These are phyloP conservation scores for Bothrops jararaca DNA, from an alignment of 2,113 vertebrate species.

Conservation along the genomic window DNA sequence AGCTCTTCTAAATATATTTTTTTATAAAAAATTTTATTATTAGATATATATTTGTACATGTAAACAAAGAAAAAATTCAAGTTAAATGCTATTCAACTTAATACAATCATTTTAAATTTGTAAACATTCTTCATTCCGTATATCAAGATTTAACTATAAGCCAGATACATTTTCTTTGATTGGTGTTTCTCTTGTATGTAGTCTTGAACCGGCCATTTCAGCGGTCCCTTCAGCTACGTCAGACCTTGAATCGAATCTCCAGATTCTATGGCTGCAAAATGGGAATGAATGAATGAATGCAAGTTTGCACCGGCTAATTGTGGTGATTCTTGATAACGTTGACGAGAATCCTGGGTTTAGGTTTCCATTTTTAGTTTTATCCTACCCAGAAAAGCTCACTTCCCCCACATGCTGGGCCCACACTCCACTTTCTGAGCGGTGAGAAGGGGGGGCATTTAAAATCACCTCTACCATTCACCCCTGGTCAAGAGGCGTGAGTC, in stretches of 20 bases:
- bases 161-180: too few species aligned
- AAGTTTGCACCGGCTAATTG: neutral
- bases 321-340: neutral
- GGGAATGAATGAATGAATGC: neutral
- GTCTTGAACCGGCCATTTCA: neutral
- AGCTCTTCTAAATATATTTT: too few species aligned
- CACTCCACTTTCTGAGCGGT: neutral
- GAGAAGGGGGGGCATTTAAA: neutral
- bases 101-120: too few species aligned
- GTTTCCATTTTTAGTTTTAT: neutral
- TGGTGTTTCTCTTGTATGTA: too few species aligned
- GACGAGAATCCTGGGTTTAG: neutral
- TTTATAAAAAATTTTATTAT: too few species aligned
- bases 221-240: neutral
- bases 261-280: neutral
- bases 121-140: too few species aligned
- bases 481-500: neutral
- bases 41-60: too few species aligned
- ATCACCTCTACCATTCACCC: neutral
- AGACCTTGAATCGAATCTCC: neutral
- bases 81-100: too few species aligned
- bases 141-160: too few species aligned
- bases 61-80: too few species aligned
- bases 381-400: neutral
- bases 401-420: too few species aligned